These are phyloP conservation scores for Danio aesculapii DNA, from an alignment of 2,797 vertebrate species.

Conservation along the genomic window DNA sequence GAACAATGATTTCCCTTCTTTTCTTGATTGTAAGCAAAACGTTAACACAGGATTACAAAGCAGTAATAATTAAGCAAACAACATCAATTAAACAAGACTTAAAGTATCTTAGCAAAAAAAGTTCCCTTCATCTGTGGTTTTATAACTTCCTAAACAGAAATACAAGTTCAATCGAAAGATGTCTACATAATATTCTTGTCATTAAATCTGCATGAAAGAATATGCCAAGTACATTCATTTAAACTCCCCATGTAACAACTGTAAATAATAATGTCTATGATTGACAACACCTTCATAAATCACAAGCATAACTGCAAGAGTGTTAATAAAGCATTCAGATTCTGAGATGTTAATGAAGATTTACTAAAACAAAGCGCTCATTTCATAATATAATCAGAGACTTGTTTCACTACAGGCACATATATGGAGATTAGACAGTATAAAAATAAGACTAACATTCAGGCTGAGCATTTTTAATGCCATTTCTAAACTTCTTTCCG, in stretches of 20 bases:
- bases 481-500: not conserved
- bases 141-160: not conserved
- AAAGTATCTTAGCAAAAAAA: not conserved
- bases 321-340: not conserved
- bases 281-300: not conserved
- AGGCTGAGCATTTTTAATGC: not conserved
- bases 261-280: not conserved
- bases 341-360: conserved; percentile 23
- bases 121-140: conserved; percentile 4
- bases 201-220: conserved; percentile 2
- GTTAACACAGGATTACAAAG: not conserved
- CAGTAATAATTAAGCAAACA: no score
- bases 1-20: not conserved
- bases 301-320: conserved; percentile 1
- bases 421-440: not conserved
- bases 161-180: conserved; percentile 2
- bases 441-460: conserved; percentile 20
- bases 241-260: conserved; percentile 5
- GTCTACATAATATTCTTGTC: not conserved
- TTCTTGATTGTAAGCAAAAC: not conserved
- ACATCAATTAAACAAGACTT: not conserved
- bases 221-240: not conserved
- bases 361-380: conserved; percentile 24
- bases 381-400: not conserved
- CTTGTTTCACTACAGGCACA: not conserved